Percentiles rank a stretch among this genome's conserved stretches.
phyloP scores from a whole-genome alignment of 2,888 invertebrate species.

The Anodontia alba region DNA sequence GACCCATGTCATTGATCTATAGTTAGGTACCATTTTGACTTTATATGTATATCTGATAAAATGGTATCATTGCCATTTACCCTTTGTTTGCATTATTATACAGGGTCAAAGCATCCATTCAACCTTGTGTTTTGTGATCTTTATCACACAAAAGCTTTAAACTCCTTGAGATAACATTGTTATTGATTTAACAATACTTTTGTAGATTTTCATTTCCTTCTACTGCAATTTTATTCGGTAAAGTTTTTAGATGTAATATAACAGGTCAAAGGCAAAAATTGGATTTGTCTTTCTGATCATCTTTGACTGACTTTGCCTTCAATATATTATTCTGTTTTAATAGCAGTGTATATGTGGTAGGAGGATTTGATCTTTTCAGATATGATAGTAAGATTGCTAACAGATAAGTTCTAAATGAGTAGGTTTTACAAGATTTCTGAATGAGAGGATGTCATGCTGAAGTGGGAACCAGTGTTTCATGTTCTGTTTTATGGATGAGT shows the following conservation, averaged over 20 bases:
- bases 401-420: conserved; percentile 33
- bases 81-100: background rate
- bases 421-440: conserved; percentile 34
- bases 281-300: no score
- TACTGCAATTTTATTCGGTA: background rate
- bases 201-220: conserved; percentile 5
- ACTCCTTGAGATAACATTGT: conserved; percentile 1
- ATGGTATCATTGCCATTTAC: background rate
- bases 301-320: no score
- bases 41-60: background rate
- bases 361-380: background rate
- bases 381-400: conserved; percentile 20
- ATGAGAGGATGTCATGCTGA: conserved; percentile 6
- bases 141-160: conserved; percentile 10
- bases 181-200: conserved; percentile 10
- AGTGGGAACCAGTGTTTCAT: background rate
- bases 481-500: background rate
- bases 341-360: no score
- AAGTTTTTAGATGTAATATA: no score
- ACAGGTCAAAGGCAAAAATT: no score
- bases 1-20: no score
- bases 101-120: background rate
- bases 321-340: no score
- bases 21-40: no score
- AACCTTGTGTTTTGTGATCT: background rate